These are phyloP conservation scores for Scytalopus superciliaris DNA, from an alignment of 2,113 vertebrate species.

Conservation along the genomic window DNA sequence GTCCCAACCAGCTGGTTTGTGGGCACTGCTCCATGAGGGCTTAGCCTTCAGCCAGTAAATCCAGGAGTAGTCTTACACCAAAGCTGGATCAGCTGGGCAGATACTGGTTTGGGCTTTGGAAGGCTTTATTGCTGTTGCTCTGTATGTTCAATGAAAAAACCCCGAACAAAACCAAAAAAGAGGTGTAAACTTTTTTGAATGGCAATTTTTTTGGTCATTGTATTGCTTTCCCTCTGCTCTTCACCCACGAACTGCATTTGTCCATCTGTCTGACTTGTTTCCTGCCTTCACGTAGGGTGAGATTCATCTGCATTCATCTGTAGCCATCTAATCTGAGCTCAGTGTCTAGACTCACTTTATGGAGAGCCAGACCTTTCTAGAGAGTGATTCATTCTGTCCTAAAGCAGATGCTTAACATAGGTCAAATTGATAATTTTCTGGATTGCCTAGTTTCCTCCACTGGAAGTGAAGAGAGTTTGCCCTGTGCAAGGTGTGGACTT, in stretches of 20 bases:
- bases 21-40: neutral
- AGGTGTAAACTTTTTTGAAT: neutral
- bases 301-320: constrained; percentile 36
- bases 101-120: neutral
- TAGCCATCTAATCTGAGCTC: constrained; percentile 32
- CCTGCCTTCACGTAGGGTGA: neutral
- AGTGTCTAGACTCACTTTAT: constrained; percentile 47
- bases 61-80: neutral
- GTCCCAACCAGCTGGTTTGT: neutral
- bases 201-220: neutral
- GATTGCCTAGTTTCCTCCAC: neutral
- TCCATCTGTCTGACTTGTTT: constrained; percentile 14
- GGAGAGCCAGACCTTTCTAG: constrained; percentile 13
- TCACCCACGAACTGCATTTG: neutral
- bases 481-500: neutral
- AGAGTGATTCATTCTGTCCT: constrained; percentile 23
- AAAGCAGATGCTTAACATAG: neutral
- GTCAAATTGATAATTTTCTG: constrained; percentile 11
- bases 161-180: too few species aligned
- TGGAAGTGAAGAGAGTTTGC: neutral
- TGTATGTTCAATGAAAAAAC: neutral
- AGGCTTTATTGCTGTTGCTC: neutral
- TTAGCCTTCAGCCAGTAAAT: neutral
- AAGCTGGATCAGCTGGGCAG: neutral
- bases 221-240: neutral